phyloP scores from a whole-genome alignment of 2,113 vertebrate species.

The Genyomyrus donnyi region DNA sequence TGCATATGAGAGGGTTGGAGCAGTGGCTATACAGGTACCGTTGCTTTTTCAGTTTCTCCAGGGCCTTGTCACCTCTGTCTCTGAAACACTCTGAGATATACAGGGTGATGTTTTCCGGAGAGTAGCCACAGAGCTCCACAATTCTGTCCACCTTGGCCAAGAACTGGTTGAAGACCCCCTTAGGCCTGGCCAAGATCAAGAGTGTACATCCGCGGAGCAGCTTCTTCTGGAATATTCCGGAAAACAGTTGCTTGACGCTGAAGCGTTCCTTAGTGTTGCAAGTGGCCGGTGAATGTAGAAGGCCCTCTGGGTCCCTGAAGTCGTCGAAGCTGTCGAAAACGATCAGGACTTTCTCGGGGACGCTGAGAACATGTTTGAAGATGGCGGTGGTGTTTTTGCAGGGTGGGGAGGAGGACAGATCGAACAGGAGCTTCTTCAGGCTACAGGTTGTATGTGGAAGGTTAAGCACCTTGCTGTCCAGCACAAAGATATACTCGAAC shows the following conservation, averaged over 20 bases:
- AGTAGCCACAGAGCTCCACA: slow-evolving; percentile 74
- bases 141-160: slow-evolving; percentile 67
- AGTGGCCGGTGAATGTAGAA: slow-evolving; percentile 41
- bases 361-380: slow-evolving; percentile 60
- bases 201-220: slow-evolving; percentile 75
- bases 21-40: slow-evolving; percentile 68
- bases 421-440: slow-evolving; percentile 69
- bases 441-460: slow-evolving; percentile 44
- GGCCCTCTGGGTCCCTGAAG: slow-evolving; percentile 63
- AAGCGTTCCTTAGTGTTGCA: slow-evolving; percentile 35
- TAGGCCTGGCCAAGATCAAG: slow-evolving; percentile 68
- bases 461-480: slow-evolving; percentile 65
- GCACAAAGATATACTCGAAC: slow-evolving; percentile 77
- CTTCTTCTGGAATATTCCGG: slow-evolving; percentile 71
- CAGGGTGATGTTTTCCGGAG: slow-evolving; percentile 52
- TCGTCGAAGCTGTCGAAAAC: slow-evolving; percentile 83
- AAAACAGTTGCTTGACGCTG: slow-evolving; percentile 65
- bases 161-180: slow-evolving; percentile 62
- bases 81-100: slow-evolving; percentile 68
- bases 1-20: slow-evolving; percentile 73
- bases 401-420: slow-evolving; percentile 43
- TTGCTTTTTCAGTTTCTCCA: slow-evolving; percentile 47
- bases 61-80: slow-evolving; percentile 34
- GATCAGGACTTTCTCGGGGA: slow-evolving; percentile 70
- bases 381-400: slow-evolving; percentile 48